Conservation (phyloP, 2,113 vertebrate species). For the Chaetodon trifascialis region DNA sequence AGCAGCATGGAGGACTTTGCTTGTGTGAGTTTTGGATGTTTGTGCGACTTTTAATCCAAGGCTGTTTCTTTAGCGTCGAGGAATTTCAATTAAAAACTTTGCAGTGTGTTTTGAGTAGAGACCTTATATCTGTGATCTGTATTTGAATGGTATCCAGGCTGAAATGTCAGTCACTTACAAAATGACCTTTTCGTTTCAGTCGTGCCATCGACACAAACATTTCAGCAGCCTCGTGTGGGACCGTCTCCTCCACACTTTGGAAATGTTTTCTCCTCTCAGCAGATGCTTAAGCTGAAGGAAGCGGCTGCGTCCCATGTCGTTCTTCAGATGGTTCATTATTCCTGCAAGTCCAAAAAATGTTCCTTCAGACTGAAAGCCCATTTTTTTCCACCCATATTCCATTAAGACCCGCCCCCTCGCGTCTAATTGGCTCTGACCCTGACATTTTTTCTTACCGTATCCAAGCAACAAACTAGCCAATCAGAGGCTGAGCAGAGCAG, state of each 20-base stretch:
- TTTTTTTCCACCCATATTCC: too few relatives aligned
- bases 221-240: background rate
- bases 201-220: background rate
- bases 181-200: slow-evolving; percentile 13
- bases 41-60: background rate
- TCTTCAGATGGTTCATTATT: too few relatives aligned
- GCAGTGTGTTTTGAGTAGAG: background rate
- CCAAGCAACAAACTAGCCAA: too few relatives aligned
- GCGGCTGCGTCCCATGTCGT: slow-evolving; percentile 24
- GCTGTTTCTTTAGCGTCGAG: background rate
- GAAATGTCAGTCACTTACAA: background rate
- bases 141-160: too few relatives aligned
- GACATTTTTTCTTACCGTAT: too few relatives aligned
- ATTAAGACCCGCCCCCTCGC: too few relatives aligned
- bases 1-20: background rate
- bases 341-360: too few relatives aligned
- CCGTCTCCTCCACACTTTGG: background rate
- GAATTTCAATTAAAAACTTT: background rate
- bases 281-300: slow-evolving; percentile 23
- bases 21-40: background rate
- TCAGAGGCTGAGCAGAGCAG: too few relatives aligned
- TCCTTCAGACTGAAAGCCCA: too few relatives aligned
- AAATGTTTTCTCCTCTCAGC: background rate
- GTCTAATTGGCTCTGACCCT: too few relatives aligned
- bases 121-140: too few relatives aligned